These are phyloP conservation scores for Lasioglossum baleicum DNA, from an alignment of 1,140 invertebrate genomes.

Conservation along the genomic window DNA sequence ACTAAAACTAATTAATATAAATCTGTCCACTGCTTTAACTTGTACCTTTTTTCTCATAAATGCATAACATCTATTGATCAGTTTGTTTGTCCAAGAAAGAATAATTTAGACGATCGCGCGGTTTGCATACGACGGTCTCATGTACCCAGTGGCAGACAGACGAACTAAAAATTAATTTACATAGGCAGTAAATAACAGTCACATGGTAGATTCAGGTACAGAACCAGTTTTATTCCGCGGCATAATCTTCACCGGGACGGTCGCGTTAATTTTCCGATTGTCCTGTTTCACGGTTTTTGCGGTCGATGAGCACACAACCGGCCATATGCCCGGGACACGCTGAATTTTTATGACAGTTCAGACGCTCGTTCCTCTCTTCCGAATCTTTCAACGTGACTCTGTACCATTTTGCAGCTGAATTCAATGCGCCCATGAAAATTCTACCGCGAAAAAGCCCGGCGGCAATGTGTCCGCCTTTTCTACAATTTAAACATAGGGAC, in stretches of 20 bases:
- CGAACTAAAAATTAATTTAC: too few species aligned
- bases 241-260: neutral
- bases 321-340: conserved; percentile 25
- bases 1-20: too few species aligned
- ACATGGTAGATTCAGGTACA: too few species aligned
- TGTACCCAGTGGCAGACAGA: too few species aligned
- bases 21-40: too few species aligned
- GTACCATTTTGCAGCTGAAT: neutral
- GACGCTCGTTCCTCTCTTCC: conserved; percentile 25
- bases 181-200: too few species aligned
- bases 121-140: too few species aligned
- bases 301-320: conserved; percentile 26
- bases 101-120: too few species aligned
- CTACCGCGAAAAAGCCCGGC: neutral
- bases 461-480: neutral
- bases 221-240: neutral
- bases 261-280: conserved; percentile 28
- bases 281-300: conserved; percentile 4
- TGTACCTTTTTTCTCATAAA: too few species aligned
- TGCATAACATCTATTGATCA: too few species aligned
- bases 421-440: neutral
- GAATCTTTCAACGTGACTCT: conserved; percentile 24
- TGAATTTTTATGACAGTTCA: conserved; percentile 42
- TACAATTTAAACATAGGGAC: too few species aligned
- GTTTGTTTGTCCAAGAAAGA: too few species aligned